A percentile compares a stretch with the other conserved stretches of the same genome.
Evolutionary conservation across 2,888 invertebrate species (phyloP).

Genomic region (Mythimna lalbum): DNA sequence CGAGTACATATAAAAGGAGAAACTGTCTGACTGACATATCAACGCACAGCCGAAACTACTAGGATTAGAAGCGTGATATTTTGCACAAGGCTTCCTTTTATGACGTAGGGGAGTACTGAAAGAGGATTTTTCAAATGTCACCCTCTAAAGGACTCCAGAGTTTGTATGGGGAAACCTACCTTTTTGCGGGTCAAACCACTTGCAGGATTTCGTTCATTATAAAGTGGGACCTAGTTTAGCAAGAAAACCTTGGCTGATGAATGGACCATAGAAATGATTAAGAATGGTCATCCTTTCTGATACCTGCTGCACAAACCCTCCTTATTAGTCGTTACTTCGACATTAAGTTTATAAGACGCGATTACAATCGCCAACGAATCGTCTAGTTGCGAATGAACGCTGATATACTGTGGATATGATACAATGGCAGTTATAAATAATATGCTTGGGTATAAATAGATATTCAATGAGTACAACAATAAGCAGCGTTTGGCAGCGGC

Average conservation of each 20-base stretch:
- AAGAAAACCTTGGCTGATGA: background rate
- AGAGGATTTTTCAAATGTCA: too few relatives aligned
- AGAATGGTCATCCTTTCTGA: background rate
- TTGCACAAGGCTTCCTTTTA: too few relatives aligned
- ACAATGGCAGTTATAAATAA: slow-evolving; percentile 48
- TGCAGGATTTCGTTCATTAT: too few relatives aligned
- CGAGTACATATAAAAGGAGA: too few relatives aligned
- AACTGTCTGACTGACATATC: too few relatives aligned
- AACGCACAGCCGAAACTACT: too few relatives aligned
- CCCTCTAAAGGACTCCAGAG: too few relatives aligned
- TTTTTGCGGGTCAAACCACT: too few relatives aligned
- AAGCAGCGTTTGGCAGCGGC: slow-evolving; percentile 55
- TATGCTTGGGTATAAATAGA: slow-evolving; percentile 44
- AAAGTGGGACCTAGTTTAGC: background rate
- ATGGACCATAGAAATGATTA: background rate
- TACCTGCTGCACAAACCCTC: background rate
- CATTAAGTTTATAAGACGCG: slow-evolving; percentile 6
- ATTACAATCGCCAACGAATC: slow-evolving; percentile 17
- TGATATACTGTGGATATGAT: slow-evolving; percentile 24
- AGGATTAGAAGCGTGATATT: too few relatives aligned
- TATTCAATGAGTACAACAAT: slow-evolving; percentile 58
- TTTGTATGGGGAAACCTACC: too few relatives aligned
- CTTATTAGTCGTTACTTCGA: slow-evolving; percentile 3
- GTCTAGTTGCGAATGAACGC: slow-evolving; percentile 4
- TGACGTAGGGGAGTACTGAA: too few relatives aligned